These are phyloP conservation scores for Phymastichus coffea DNA, from an alignment of 1,140 invertebrate species.

Conservation along the genomic window DNA sequence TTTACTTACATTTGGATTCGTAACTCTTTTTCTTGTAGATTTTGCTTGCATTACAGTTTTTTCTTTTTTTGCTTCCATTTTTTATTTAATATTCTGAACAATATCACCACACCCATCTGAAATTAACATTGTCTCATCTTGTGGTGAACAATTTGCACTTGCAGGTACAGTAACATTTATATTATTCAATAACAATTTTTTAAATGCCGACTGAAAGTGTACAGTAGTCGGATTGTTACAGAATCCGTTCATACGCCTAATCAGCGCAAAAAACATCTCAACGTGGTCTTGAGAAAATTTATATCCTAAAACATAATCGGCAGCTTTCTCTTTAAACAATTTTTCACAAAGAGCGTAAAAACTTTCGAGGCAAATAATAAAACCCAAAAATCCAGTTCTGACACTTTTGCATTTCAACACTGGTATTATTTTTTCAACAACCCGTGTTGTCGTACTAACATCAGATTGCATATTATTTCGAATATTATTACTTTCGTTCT, in stretches of 20 bases:
- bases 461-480: not conserved
- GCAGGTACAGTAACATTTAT: too few relatives aligned
- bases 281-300: constrained; percentile 18
- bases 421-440: not conserved
- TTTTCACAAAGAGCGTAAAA: constrained; percentile 34
- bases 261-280: constrained; percentile 44
- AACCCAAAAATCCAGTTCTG: constrained; percentile 35
- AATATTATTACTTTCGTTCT: constrained; percentile 17
- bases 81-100: not conserved
- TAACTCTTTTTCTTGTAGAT: not conserved
- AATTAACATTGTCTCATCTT: not conserved
- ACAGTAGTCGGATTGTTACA: not conserved
- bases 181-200: not conserved
- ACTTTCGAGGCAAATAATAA: constrained; percentile 34
- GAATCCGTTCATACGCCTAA: not conserved
- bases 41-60: not conserved
- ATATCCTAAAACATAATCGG: not conserved
- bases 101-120: too few relatives aligned
- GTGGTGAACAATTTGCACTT: not conserved
- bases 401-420: not conserved
- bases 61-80: not conserved
- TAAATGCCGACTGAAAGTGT: not conserved
- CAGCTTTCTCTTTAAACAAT: not conserved
- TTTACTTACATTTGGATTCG: not conserved
- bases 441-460: not conserved